A percentile compares a stretch with the other conserved stretches of the same genome.
phyloP scores from a whole-genome alignment of 2,113 vertebrate species.

The Malurus cyaneus region DNA sequence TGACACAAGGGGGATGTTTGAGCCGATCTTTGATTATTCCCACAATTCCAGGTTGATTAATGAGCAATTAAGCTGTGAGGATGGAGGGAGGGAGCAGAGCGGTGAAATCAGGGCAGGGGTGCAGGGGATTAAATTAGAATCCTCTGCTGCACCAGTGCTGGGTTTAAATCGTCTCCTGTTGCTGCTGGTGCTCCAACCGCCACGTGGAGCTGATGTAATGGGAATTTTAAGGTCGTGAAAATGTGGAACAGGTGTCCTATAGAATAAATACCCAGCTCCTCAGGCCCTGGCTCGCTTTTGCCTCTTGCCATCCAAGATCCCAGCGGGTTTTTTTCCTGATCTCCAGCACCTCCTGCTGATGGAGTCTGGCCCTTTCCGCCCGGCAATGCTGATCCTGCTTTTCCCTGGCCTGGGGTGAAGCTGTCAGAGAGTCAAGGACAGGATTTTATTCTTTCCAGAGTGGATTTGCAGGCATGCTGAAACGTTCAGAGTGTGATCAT shows the following conservation, averaged over 20 bases:
- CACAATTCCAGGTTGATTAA: neutral
- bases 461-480: neutral
- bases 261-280: neutral
- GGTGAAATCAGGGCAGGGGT: neutral
- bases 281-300: constrained; percentile 2
- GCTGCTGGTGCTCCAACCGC: neutral
- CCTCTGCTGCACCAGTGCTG: neutral
- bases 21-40: neutral
- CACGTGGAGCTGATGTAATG: neutral
- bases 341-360: constrained; percentile 53
- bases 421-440: neutral
- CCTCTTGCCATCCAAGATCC: constrained; percentile 4
- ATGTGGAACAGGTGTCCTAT: constrained; percentile 21
- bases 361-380: constrained; percentile 37
- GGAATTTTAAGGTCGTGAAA: neutral
- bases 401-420: neutral
- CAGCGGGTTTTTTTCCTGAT: constrained; percentile 25
- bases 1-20: neutral
- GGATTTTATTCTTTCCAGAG: neutral
- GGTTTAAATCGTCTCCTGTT: constrained; percentile 11
- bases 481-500: fast-evolving
- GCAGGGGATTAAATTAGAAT: constrained; percentile 1
- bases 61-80: neutral
- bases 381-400: neutral
- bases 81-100: neutral